phyloP scores from a whole-genome alignment of 2,113 vertebrate genomes.

The Melanotaenia duboulayi region DNA sequence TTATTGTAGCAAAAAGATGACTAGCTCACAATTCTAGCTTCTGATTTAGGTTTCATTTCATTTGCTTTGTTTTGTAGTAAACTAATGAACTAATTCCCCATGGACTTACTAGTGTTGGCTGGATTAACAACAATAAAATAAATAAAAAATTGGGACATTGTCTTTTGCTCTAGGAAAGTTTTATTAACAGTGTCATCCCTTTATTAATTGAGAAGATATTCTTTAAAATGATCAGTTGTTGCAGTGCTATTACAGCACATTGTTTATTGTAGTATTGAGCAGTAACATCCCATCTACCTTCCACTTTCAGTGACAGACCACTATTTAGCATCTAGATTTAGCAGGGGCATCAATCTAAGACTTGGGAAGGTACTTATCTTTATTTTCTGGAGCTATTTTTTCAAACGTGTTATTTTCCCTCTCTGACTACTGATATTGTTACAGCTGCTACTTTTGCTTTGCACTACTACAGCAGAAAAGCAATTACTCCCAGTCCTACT shows the following conservation, averaged over 20 bases:
- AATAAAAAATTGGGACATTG: not conserved
- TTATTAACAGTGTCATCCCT: not conserved
- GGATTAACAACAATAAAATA: not conserved
- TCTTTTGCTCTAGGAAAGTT: not conserved
- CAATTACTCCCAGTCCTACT: constrained; percentile 24
- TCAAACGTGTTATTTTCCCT: not conserved
- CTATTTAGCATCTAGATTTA: not conserved
- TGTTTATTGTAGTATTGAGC: not conserved
- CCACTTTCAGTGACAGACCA: too few relatives aligned
- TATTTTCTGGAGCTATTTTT: not conserved
- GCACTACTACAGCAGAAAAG: not conserved
- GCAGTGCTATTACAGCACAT: not conserved
- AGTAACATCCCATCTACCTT: not conserved
- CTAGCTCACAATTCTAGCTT: not conserved
- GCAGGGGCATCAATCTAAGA: not conserved
- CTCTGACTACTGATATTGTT: not conserved
- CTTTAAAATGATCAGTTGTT: not conserved
- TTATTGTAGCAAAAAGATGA: not conserved
- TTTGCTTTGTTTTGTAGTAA: not conserved
- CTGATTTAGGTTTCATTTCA: not conserved
- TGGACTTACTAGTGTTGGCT: not conserved
- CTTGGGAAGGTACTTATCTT: not conserved
- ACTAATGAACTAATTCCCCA: not conserved
- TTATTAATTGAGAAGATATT: not conserved
- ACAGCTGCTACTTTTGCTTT: not conserved